Evolutionary conservation across 1,140 invertebrate genomes (phyloP), one percentile per base, ranked within the genome.

Genomic region (Liolophura sinensis): DNA sequence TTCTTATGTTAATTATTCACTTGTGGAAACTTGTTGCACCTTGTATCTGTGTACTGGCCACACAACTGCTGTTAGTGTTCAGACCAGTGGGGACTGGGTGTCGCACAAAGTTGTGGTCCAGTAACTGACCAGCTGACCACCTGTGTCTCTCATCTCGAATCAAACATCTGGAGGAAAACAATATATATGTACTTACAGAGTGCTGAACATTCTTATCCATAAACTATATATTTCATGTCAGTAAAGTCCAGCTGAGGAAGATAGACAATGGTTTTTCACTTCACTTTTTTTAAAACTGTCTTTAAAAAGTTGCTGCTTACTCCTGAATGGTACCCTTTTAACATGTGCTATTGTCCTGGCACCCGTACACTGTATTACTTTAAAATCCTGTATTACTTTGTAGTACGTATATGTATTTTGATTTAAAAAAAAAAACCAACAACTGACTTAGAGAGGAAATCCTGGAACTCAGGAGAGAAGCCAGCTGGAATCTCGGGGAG

Each of bases 371-470:
- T 48, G 15, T 52, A 52, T 64, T 55, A 57, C 56, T 61, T 61
- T 27, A 5, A 24, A 64, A 64, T 40, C 27, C 20, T 58, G 18
- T 15, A 15, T 22, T 58, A 22, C 56, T 18, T 22, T 22, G 22
- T 51, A 51, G 14, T 15, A n/a, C n/a, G n/a, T 51, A n/a, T 51
- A 51, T n/a, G n/a, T 15, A 51, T 24, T 3, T 12, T 7, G n/a
- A 62, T 24, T 20, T 9, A 61, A 62, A 24, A 60, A 47, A 3
- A 18, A 63, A 24, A 59, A 46, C 11, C 15, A 62, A 60, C 27
- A 62, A 72, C 78, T 78, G 78, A 90, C 89, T 87, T 89, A 58
- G 85, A 84, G 52, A 93, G 81, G 83, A 92, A 93, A 79, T 92
- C 90, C 68, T 88, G 87, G 63, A 93, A 86, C 71, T 91, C 88